Conservation (phyloP, 2,888 invertebrate species). For the Craniophora ligustri region DNA sequence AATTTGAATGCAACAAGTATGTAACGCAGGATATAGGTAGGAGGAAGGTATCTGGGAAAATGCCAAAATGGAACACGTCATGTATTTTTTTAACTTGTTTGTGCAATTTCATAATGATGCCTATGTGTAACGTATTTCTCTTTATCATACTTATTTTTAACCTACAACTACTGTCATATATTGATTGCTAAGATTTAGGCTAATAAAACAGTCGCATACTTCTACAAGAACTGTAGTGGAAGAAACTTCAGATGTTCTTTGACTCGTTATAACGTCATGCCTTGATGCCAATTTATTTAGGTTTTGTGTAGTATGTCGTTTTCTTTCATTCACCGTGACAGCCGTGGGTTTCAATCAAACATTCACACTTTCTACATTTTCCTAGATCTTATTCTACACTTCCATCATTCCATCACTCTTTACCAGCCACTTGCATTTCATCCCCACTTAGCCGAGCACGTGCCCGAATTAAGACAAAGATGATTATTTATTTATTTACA, state of each 20-base stretch:
- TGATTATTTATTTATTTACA: too few species aligned
- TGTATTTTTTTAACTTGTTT: conserved; percentile 53
- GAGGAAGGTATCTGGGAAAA: conserved; percentile 53
- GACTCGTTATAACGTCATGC: too few species aligned
- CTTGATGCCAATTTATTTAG: too few species aligned
- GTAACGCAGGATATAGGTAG: conserved; percentile 38
- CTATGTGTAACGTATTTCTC: conserved; percentile 19
- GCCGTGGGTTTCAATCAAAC: too few species aligned
- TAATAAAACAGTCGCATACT: conserved; percentile 18
- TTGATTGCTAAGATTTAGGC: conserved; percentile 23
- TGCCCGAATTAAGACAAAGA: too few species aligned
- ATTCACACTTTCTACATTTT: too few species aligned
- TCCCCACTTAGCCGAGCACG: too few species aligned
- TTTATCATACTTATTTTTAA: conserved; percentile 33
- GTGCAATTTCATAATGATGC: conserved; percentile 39
- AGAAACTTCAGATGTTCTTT: conserved; percentile 20
- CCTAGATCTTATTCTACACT: too few species aligned
- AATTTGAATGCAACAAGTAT: conserved; percentile 19
- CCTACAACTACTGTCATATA: conserved; percentile 10
- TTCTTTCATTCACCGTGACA: too few species aligned
- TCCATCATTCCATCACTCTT: too few species aligned
- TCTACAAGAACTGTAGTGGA: conserved; percentile 20
- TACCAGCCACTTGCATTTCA: too few species aligned
- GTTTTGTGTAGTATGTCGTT: too few species aligned
- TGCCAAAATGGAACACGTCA: conserved; percentile 57